Conservation (phyloP, 2,797 vertebrate genomes). For the Acrocephalus scirpaceus region DNA sequence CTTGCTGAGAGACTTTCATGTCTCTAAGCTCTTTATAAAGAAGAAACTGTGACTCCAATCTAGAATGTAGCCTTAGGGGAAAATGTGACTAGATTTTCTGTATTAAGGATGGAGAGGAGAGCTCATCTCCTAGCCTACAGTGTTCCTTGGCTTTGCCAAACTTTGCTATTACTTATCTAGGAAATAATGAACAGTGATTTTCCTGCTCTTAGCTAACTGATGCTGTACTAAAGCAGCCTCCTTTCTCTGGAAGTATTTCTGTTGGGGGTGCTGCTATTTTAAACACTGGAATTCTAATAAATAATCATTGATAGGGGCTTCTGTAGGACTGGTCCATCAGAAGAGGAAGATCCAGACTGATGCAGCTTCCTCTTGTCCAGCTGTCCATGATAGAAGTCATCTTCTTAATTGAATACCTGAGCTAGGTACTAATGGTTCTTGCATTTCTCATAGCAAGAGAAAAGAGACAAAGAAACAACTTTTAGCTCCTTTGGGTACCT, state of each 20-base stretch:
- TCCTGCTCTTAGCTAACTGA: not conserved
- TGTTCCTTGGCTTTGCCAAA: not conserved
- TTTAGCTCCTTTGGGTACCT: not conserved
- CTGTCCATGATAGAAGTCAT: accelerated
- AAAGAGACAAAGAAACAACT: not conserved
- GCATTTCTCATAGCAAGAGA: not conserved
- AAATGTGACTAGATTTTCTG: not conserved
- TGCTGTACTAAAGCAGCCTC: not conserved
- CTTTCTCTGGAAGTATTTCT: not conserved
- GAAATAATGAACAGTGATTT: not conserved
- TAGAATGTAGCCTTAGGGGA: not conserved
- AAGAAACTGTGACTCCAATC: not conserved
- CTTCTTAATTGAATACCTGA: not conserved
- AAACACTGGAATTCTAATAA: not conserved
- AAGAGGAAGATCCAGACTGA: not conserved
- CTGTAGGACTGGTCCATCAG: not conserved
- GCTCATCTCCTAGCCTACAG: not conserved
- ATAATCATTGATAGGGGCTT: not conserved
- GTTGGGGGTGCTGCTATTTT: not conserved
- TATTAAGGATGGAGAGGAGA: not conserved
- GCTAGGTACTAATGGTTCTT: not conserved
- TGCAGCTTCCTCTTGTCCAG: not conserved
- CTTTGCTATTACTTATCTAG: not conserved
- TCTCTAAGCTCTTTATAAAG: not conserved
- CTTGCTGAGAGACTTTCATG: not conserved